Base-by-base conservation (phyloP, 2,113 vertebrate genomes). In the Acrocephalus arundinaceus region DNA sequence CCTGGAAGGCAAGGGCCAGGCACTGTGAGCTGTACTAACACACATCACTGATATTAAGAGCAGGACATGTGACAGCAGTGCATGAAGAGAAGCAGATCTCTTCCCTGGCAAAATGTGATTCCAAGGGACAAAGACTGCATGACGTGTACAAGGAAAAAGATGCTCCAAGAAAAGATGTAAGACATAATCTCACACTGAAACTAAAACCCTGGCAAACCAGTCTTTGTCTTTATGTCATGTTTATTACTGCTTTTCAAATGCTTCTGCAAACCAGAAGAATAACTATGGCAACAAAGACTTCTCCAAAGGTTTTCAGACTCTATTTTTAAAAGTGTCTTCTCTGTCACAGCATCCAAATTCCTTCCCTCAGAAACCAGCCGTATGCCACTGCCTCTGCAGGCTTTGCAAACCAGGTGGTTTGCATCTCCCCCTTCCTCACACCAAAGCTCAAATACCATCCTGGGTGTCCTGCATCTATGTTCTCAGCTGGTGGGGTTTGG, bases 201-300 rank as follows among this genome's bases (percentile, higher is more conserved):
- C 15, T 4, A 48, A 85, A 80, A 65, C 15, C 24, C 46, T 51
- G 41, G 49, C 17, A 82, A 93, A 71, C 39, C 61, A 71, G 49
- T 70, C 62, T 65, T 73, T 68, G 39, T 74, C 74, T 89, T 90
- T 45, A 86, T 88, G 90, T 74, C 87, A 90, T 92, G 70, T 88
- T 96, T 96, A 89, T 91, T 66, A 84, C 90, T 22, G 81, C 77
- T 92, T 95, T 86, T 94, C 85, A 93, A 97, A 76, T 54, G 51
- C 84, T 96, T 90, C 91, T 91, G 65, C 74, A 79, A 94, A 77
- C 7, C 33, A 94, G 86, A 93, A 89, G 78, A 84, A 97, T 95
- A 97, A 97, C 97, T 97, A 97, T 97, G 95, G 96, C 96, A 97
- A 97, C 96, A 95, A 94, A 90, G 76, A 88, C 74, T 93, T 94